Evolutionary conservation across 2,113 vertebrate species (phyloP).

Genomic region (Tragelaphus strepsiceros): DNA sequence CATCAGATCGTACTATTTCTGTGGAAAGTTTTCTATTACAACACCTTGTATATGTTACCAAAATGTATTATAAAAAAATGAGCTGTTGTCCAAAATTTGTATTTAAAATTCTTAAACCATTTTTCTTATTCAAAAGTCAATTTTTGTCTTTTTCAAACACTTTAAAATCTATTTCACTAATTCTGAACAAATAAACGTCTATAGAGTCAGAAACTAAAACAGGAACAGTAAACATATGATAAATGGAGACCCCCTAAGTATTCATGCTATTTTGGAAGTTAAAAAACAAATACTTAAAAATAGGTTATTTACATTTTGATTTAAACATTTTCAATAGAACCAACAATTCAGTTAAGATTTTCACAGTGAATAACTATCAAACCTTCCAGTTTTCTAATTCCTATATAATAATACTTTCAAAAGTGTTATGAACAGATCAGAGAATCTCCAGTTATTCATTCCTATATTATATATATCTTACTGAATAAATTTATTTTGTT

Average conservation of each 20-base stretch:
- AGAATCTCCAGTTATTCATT: not conserved
- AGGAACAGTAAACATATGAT: not conserved
- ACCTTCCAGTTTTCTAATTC: not conserved
- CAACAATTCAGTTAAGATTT: not conserved
- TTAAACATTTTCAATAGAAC: not conserved
- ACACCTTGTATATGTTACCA: not conserved
- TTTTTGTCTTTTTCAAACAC: not conserved
- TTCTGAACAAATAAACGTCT: constrained; percentile 2
- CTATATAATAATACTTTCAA: constrained; percentile 5
- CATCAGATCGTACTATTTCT: not conserved
- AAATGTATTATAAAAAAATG: constrained; percentile 36
- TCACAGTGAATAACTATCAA: not conserved
- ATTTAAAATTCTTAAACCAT: constrained; percentile 2
- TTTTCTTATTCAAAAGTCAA: constrained; percentile 17
- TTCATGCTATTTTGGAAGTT: constrained; percentile 30
- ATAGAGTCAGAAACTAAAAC: not conserved
- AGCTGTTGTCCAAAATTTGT: not conserved
- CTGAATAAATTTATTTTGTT: not conserved
- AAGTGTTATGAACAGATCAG: not conserved
- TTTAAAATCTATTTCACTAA: constrained; percentile 36
- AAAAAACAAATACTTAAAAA: constrained; percentile 37
- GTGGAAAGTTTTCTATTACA: not conserved
- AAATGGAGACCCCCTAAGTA: not conserved
- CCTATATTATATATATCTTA: not conserved
- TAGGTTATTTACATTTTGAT: not conserved